phyloP scores from a whole-genome alignment of 2,797 vertebrate species.

The Manis pentadactyla region DNA sequence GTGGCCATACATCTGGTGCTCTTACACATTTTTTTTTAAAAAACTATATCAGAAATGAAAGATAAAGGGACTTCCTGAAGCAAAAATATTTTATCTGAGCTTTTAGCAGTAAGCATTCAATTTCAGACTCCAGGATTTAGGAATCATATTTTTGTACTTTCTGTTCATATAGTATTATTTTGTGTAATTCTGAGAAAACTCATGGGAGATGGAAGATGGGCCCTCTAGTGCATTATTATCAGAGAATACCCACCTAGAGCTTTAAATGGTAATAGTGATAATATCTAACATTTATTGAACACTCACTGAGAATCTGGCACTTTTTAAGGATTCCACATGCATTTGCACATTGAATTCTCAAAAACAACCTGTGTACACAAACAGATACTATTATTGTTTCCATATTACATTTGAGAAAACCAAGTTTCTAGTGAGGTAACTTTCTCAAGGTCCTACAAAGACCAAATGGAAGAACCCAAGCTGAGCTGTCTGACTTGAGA shows the following conservation, averaged over 20 bases:
- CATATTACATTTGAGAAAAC: background rate
- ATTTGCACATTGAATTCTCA: slow-evolving; percentile 17
- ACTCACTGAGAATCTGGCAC: background rate
- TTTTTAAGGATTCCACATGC: slow-evolving; percentile 17
- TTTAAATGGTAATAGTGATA: background rate
- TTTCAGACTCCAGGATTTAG: slow-evolving; percentile 5
- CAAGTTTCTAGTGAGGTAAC: background rate
- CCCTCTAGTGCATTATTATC: background rate
- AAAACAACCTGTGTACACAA: background rate
- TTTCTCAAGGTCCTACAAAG: background rate
- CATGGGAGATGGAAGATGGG: background rate
- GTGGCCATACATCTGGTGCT: background rate
- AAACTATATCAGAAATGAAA: background rate
- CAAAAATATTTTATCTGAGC: background rate
- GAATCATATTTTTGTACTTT: background rate
- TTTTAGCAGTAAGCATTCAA: background rate
- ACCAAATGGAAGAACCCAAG: background rate
- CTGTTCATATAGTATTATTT: background rate
- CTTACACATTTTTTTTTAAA: slow-evolving; percentile 4
- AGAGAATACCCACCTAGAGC: background rate
- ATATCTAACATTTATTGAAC: background rate
- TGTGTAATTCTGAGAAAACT: slow-evolving; percentile 22
- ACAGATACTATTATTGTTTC: background rate
- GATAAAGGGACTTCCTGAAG: background rate
- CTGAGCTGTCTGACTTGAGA: background rate